Conservation (phyloP, 2,113 vertebrate genomes). For the Hemiscyllium ocellatum region DNA sequence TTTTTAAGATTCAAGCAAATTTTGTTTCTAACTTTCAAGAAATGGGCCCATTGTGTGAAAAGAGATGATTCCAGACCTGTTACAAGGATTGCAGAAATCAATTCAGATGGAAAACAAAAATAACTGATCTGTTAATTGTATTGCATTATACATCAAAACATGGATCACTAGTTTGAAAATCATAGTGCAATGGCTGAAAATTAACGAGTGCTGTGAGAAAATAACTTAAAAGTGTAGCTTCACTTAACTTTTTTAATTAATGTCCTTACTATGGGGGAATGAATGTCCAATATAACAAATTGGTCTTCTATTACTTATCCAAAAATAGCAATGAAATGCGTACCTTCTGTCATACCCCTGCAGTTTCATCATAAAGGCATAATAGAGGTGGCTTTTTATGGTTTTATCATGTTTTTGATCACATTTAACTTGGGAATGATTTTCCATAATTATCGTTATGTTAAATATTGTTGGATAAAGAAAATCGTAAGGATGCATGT, state of each 20-base stretch:
- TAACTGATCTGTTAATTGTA: neutral
- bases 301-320: neutral
- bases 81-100: neutral
- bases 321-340: neutral
- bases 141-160: neutral
- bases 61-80: neutral
- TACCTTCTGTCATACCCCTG: neutral
- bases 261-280: neutral
- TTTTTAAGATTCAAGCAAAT: neutral
- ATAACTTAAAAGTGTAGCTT: neutral
- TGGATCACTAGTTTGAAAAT: neutral
- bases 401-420: neutral
- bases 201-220: neutral
- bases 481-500: neutral
- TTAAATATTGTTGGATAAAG: neutral
- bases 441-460: neutral
- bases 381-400: neutral
- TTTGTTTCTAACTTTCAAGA: neutral
- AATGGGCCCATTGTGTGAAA: neutral
- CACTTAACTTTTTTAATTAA: neutral
- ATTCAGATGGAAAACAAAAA: neutral
- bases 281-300: neutral
- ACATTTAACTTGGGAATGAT: neutral
- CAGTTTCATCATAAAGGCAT: neutral
- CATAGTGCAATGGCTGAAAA: neutral